Conservation (phyloP, 2,797 vertebrate species). For the Spatula versicolor region DNA sequence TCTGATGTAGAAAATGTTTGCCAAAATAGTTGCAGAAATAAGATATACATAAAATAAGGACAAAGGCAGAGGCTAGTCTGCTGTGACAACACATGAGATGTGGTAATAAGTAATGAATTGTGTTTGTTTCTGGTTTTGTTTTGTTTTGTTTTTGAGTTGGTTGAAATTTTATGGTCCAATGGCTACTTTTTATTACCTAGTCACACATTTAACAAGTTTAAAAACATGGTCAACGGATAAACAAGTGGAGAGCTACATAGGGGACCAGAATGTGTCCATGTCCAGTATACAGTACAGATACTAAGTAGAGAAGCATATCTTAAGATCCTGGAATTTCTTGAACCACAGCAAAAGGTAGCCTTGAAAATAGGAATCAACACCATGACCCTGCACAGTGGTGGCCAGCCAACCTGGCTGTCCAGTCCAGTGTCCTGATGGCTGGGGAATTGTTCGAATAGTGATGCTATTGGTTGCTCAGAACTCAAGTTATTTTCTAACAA, state of each 20-base stretch:
- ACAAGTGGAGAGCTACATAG: neutral
- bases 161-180: neutral
- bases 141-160: neutral
- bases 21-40: neutral
- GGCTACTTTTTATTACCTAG: neutral
- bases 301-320: neutral
- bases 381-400: neutral
- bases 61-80: neutral
- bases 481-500: neutral
- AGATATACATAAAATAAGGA: neutral
- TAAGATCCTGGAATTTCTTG: neutral
- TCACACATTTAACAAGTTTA: neutral
- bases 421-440: neutral
- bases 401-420: neutral
- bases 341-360: neutral
- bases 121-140: neutral
- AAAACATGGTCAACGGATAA: neutral
- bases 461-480: neutral
- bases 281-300: neutral
- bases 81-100: neutral
- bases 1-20: neutral
- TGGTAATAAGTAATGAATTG: neutral
- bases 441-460: neutral
- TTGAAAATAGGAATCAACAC: neutral
- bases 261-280: accelerated